phyloP scores from a whole-genome alignment of 2,888 invertebrate genomes.

The Catocala nupta region DNA sequence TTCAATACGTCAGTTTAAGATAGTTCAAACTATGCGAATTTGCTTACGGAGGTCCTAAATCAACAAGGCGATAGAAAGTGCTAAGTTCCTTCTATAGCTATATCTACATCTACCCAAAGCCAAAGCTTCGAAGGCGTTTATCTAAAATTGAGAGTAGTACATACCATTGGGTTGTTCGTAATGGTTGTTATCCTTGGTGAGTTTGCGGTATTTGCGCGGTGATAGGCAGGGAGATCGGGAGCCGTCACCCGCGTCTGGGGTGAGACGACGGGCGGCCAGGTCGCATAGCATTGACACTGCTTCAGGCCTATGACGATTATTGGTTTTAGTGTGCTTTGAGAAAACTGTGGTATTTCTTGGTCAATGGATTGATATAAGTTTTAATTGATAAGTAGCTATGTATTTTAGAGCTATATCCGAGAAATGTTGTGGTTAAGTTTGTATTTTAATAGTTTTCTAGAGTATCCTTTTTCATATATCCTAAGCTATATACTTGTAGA shows the following conservation, averaged over 20 bases:
- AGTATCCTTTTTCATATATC: no score
- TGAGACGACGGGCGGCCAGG: slow-evolving; percentile 91
- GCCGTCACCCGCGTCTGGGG: slow-evolving; percentile 86
- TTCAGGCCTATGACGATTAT: slow-evolving; percentile 88
- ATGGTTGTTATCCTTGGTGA: slow-evolving; percentile 86
- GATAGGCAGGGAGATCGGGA: slow-evolving; percentile 89
- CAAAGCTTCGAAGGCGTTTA: slow-evolving; percentile 4
- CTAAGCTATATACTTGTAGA: no score
- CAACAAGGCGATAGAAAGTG: background rate
- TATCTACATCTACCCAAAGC: slow-evolving; percentile 8
- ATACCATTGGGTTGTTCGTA: slow-evolving; percentile 83
- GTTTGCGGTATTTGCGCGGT: slow-evolving; percentile 87
- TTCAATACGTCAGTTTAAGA: no score
- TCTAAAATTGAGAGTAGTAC: slow-evolving; percentile 32
- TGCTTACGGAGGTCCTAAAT: slow-evolving; percentile 2
- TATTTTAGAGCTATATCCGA: no score
- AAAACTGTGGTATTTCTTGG: no score
- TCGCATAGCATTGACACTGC: slow-evolving; percentile 95
- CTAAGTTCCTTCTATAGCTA: background rate
- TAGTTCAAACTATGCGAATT: background rate
- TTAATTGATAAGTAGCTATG: no score
- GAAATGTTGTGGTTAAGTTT: no score
- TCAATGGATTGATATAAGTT: no score
- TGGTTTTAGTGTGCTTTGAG: background rate
- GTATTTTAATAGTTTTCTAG: no score